Base-by-base conservation (phyloP, 2,113 vertebrate genomes). In the Hydrolagus affinis region DNA sequence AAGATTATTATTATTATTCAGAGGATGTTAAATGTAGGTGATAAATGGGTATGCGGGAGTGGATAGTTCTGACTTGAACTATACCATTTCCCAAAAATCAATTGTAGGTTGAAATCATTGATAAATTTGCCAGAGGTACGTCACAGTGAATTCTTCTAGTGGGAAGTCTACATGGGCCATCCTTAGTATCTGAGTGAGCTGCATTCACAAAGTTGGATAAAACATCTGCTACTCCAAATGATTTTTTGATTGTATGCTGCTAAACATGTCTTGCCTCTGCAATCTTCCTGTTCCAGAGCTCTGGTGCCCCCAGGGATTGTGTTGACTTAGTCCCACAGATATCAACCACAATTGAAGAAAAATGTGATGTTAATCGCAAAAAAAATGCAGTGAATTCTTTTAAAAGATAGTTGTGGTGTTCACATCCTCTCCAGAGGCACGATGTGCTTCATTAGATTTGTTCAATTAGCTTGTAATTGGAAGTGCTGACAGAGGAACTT, bases 391-490 rank as follows among this genome's bases (percentile, higher is more conserved):
- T 44, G 28, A 74, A 44, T 74, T 74, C 25, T 74, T 74, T 74
- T 74, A 74, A 19, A 32, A 74, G 14, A 15, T 44, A 15, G 12
- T 12, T 3, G 28, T 17, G 32, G 25, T 73, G 28, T 73, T 15
- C 70, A 72, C 14, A 28, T 73, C 28, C 28, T 73, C 25, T 73
- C 32, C 71, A 73, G 71, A 73, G 71, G 44, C 44, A 32, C 32
- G 28, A 30, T 73, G 25, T 71, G 25, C n/a, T 8, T 71, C 44
- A 44, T 44, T 44, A 44, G 44, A 44, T 44, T 25, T 71, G n/a
- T 71, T 71, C 70, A 32, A 74, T 74, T 6, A 32, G 28, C 32
- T 44, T 30, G 72, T 74, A 74, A 74, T 74, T 74, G 32, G 72
- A 74, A 12, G 17, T 28, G 28, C 72, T 14, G 7, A 19, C 1